Conservation (phyloP, 2,113 vertebrate genomes). For the Chlamydotis undulata region DNA sequence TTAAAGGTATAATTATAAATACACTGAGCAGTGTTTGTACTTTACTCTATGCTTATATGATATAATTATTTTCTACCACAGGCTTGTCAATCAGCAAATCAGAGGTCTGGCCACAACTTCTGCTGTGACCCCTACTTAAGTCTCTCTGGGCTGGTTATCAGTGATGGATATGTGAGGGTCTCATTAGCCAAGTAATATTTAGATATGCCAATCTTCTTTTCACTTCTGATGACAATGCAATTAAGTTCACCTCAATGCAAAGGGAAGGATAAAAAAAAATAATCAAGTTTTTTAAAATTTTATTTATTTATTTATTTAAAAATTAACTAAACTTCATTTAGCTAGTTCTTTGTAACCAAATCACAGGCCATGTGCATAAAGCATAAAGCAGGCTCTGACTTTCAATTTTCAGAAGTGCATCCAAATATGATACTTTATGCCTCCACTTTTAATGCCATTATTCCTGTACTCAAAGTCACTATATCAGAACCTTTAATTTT, state of each 20-base stretch:
- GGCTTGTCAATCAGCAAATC: neutral
- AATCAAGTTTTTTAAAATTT: neutral
- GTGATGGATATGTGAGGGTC: neutral
- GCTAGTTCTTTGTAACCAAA: neutral
- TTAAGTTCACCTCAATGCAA: neutral
- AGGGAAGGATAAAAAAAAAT: neutral
- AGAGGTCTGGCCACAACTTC: neutral
- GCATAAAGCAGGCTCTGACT: neutral
- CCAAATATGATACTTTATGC: neutral
- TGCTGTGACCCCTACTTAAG: neutral
- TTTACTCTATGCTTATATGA: neutral
- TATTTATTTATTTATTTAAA: neutral
- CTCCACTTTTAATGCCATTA: neutral
- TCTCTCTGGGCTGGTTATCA: neutral
- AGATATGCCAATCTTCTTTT: neutral
- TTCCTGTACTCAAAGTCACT: neutral
- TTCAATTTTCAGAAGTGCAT: neutral
- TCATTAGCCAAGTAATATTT: neutral
- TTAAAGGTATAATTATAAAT: neutral
- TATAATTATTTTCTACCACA: neutral
- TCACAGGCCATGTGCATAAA: neutral
- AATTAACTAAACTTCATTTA: neutral
- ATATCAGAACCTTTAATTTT: neutral
- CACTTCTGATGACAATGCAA: neutral
- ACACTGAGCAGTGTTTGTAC: neutral